Evolutionary conservation across 2,888 invertebrate genomes (phyloP).

Genomic region (Cryptus armator): DNA sequence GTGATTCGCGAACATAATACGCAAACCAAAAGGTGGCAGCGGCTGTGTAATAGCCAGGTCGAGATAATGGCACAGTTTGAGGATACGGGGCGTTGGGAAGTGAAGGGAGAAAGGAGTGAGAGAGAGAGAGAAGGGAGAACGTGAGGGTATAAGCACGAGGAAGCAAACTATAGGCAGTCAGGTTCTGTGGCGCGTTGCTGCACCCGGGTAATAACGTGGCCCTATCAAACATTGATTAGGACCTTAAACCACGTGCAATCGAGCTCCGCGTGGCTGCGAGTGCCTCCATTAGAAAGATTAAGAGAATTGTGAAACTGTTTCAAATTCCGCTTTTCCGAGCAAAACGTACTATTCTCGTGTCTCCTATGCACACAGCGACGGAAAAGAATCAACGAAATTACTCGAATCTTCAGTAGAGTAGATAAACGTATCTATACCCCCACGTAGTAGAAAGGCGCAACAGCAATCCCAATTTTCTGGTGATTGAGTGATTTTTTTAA

Average conservation of each 20-base stretch:
- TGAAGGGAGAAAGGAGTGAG: no score
- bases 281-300: slow-evolving; percentile 79
- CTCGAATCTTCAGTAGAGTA: slow-evolving; percentile 68
- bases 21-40: slow-evolving; percentile 78
- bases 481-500: slow-evolving; percentile 6
- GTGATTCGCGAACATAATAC: slow-evolving; percentile 81
- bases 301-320: slow-evolving; percentile 78
- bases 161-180: slow-evolving; percentile 26
- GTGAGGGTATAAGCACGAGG: slow-evolving; percentile 38
- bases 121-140: slow-evolving; percentile 12
- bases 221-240: slow-evolving; percentile 82
- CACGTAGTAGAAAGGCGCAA: background rate
- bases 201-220: slow-evolving; percentile 79
- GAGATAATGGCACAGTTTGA: slow-evolving; percentile 80
- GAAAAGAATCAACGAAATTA: slow-evolving; percentile 71
- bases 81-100: slow-evolving; percentile 50
- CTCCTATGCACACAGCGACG: slow-evolving; percentile 9
- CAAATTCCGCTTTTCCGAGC: slow-evolving; percentile 62
- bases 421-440: background rate
- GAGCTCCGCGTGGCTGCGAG: slow-evolving; percentile 73
- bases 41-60: slow-evolving; percentile 78
- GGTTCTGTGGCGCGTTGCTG: slow-evolving; percentile 58
- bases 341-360: slow-evolving; percentile 4
- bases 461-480: background rate
- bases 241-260: slow-evolving; percentile 80